Percentiles rank a stretch among this genome's conserved stretches.
Evolutionary conservation across 2,797 vertebrate species (phyloP).

Genomic region (Ambastaia sidthimunki): DNA sequence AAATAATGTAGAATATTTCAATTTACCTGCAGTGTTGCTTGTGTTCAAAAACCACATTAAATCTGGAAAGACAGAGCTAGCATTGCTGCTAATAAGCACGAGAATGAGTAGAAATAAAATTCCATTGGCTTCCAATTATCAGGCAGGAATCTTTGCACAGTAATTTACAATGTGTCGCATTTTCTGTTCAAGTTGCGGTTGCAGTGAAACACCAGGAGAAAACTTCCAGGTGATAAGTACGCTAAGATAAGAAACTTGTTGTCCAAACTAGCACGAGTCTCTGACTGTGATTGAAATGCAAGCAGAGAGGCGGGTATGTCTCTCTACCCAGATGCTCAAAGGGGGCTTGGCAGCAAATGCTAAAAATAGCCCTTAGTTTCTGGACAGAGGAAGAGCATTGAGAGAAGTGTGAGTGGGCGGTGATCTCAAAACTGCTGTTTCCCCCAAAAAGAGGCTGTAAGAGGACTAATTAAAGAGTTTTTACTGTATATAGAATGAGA

Average conservation of each 20-base stretch:
- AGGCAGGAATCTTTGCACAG: slow-evolving; percentile 7
- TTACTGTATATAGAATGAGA: slow-evolving; percentile 41
- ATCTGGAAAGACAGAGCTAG: neutral
- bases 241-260: neutral
- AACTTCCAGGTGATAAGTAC: slow-evolving; percentile 2
- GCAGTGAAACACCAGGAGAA: neutral
- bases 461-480: slow-evolving; percentile 58
- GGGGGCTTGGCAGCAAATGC: slow-evolving; percentile 8
- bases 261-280: neutral
- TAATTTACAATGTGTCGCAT: neutral
- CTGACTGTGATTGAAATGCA: neutral
- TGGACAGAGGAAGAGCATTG: slow-evolving; percentile 27
- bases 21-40: neutral
- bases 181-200: neutral
- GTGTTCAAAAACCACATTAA: neutral
- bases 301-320: neutral
- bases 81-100: neutral
- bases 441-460: slow-evolving; percentile 51
- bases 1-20: neutral
- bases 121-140: neutral
- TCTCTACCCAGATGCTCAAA: slow-evolving; percentile 26
- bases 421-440: slow-evolving; percentile 37
- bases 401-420: slow-evolving; percentile 29
- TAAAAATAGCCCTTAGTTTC: slow-evolving; percentile 44
- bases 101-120: no score